Conservation (phyloP, 2,888 invertebrate species). For the Brachynemurus nebulosus region DNA sequence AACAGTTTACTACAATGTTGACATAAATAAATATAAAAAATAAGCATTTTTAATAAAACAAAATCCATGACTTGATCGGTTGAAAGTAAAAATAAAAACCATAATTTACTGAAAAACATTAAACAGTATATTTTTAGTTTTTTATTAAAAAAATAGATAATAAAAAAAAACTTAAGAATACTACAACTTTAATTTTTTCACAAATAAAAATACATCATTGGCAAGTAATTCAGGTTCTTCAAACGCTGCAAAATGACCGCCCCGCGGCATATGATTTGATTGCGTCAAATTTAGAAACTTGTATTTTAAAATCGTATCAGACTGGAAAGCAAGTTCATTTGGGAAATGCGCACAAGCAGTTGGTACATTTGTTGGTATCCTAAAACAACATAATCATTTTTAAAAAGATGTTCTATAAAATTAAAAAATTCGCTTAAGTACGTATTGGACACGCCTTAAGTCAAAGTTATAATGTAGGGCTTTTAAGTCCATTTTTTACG, state of each 20-base stretch:
- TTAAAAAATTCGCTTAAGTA: no score
- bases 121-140: no score
- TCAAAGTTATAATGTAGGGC: no score
- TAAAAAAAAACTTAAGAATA: neutral
- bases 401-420: neutral
- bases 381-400: conserved; percentile 23
- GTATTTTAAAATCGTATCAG: conserved; percentile 42
- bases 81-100: no score
- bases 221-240: conserved; percentile 61
- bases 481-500: no score
- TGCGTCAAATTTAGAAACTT: conserved; percentile 55
- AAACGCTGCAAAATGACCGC: conserved; percentile 79
- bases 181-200: neutral
- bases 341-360: conserved; percentile 61
- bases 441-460: no score
- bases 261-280: conserved; percentile 46
- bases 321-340: conserved; percentile 45
- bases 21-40: no score
- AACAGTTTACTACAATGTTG: no score
- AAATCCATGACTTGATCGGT: no score
- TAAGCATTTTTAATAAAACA: no score
- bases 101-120: no score
- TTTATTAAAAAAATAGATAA: neutral
- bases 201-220: conserved; percentile 41
- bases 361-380: conserved; percentile 53